Evolutionary conservation across 2,888 invertebrate genomes (phyloP).

Genomic region (Netelia inedita): DNA sequence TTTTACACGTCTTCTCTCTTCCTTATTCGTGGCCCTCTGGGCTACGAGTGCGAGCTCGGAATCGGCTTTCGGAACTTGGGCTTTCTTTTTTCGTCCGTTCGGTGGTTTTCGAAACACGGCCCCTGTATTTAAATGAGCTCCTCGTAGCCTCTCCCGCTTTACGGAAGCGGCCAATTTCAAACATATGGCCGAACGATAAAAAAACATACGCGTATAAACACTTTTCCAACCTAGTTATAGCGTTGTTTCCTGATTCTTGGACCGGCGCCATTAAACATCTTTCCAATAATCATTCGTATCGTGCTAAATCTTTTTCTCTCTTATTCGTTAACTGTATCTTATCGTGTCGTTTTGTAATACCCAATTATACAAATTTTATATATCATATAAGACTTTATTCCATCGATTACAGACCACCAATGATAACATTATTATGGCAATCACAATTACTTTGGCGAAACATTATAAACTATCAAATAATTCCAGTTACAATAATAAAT

Average conservation of each 20-base stretch:
- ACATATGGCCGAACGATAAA: conserved; percentile 75
- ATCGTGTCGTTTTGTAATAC: not conserved
- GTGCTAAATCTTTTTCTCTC: not conserved
- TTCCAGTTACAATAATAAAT: too few relatives aligned
- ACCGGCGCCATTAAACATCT: not conserved
- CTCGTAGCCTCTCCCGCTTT: conserved; percentile 68
- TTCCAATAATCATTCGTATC: not conserved
- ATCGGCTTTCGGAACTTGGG: conserved; percentile 34
- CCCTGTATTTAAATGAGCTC: conserved; percentile 73
- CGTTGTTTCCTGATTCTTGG: conserved; percentile 75
- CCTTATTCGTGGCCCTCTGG: conserved; percentile 32
- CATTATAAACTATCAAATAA: too few relatives aligned
- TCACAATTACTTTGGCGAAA: too few relatives aligned
- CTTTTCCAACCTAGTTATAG: conserved; percentile 23
- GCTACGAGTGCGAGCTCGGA: conserved; percentile 63
- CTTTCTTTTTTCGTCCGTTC: conserved; percentile 29
- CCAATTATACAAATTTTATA: too few relatives aligned
- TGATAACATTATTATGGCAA: too few relatives aligned
- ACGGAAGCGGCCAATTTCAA: conserved; percentile 78
- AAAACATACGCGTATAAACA: conserved; percentile 19
- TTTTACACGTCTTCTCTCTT: conserved; percentile 17
- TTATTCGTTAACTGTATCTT: not conserved
- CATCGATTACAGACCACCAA: too few relatives aligned
- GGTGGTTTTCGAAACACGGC: conserved; percentile 55
- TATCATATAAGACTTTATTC: too few relatives aligned